Percentiles rank a stretch among this genome's conserved stretches.
phyloP scores from a whole-genome alignment of 92 coral and sea anemone genomes.

The Pocillopora grandis region DNA sequence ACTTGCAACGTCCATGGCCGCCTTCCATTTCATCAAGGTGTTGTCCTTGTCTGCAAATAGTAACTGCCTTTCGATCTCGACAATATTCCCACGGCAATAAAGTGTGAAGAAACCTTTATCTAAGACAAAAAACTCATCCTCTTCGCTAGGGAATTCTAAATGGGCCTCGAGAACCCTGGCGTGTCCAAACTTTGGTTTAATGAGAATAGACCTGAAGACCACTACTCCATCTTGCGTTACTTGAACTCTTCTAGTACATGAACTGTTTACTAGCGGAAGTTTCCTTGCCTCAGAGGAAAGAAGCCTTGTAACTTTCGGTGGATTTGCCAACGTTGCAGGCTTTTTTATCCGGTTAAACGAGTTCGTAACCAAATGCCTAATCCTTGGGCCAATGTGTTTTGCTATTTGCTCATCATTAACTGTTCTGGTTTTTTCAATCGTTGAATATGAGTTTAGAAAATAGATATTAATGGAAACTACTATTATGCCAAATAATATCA shows the following conservation, averaged over 20 bases:
- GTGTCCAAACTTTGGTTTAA: constrained; percentile 12
- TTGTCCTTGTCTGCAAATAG: neutral
- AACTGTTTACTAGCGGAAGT: too few relatives aligned
- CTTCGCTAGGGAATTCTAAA: constrained; percentile 5
- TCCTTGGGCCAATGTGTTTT: neutral
- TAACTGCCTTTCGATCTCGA: neutral
- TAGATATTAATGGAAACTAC: neutral
- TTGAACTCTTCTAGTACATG: neutral
- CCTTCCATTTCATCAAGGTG: neutral
- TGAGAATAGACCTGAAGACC: constrained; percentile 10
- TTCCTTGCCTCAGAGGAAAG: neutral
- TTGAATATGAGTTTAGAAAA: neutral
- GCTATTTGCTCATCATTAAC: neutral
- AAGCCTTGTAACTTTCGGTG: neutral
- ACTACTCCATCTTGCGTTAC: neutral
- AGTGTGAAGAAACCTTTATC: constrained; percentile 35
- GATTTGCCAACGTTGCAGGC: neutral
- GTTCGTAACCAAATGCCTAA: too few relatives aligned
- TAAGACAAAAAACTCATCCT: constrained; percentile 18
- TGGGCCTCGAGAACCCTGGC: constrained; percentile 2
- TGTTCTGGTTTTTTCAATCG: neutral
- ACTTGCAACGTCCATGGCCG: constrained; percentile 16
- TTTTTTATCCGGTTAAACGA: neutral
- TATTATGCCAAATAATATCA: neutral
- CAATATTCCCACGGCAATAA: constrained; percentile 17